Evolutionary conservation across 1,140 invertebrate species (phyloP), one percentile per base, ranked within the genome.

Genomic region (Diabrotica virgifera): DNA sequence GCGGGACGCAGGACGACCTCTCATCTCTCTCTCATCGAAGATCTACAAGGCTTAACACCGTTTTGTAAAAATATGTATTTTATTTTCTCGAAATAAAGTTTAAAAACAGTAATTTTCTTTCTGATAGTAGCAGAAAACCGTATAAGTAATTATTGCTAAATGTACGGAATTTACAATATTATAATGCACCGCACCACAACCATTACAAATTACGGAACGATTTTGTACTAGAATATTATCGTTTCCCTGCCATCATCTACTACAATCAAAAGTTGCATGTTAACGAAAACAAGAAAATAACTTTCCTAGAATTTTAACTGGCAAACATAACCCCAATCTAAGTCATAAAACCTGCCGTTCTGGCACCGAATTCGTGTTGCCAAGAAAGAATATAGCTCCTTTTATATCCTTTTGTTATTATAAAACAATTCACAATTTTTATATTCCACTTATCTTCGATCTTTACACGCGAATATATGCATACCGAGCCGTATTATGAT

Each of bases 321-420:
- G 40, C 40, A 46, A 46, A 46, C 40, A 46, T 46, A 46, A 46
- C 40, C 40, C 40, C n/a, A 46, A 46, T n/a, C n/a, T n/a, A n/a
- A 46, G 40, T 6, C 8, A 46, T 54, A 54, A 13, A 54, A 54
- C 52, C 12, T 54, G 12, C 8, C 8, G 7, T 54, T 54, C n/a
- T 54, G 52, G 24, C 52, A 54, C n/a, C 52, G 52, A 54, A 54
- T 54, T 54, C 52, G 52, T 54, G 52, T 54, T 35, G 12, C 12
- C 52, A 54, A 54, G 52, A 54, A 54, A 12, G 52, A 35, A 54
- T 54, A 54, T 54, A 11, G 52, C 52, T 13, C 52, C 9, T 54
- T 54, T 54, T 54, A 54, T 54, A 46, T 54, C 52, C 52, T 54
- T 35, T 12, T 54, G 24, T n/a, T 54, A 54, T 54, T 54, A 54